Conservation (phyloP, 2,113 vertebrate species). For the Cettia cetti region DNA sequence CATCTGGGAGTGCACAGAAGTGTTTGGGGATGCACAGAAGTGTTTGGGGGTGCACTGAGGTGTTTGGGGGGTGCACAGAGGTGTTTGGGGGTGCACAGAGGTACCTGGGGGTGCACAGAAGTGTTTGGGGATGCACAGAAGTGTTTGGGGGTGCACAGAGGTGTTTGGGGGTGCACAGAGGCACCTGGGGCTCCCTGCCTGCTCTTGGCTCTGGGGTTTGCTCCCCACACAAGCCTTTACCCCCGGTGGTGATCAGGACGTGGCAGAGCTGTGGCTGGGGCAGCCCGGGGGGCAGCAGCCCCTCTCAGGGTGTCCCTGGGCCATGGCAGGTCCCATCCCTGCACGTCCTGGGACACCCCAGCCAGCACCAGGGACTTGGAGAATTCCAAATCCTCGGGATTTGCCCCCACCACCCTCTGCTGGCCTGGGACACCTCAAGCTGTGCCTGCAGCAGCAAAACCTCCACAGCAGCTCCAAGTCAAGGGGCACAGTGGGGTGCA, state of each 20-base stretch:
- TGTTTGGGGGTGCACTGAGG: too few relatives aligned
- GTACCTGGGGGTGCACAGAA: too few relatives aligned
- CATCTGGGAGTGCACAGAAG: too few relatives aligned
- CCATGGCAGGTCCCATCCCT: background rate
- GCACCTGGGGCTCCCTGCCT: background rate
- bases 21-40: too few relatives aligned
- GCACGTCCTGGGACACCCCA: background rate
- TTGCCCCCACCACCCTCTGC: background rate
- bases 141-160: background rate
- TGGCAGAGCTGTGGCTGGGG: background rate
- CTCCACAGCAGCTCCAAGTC: background rate
- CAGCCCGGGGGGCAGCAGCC: background rate
- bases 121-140: too few relatives aligned
- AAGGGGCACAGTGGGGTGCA: background rate
- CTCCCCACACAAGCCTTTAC: fast-evolving
- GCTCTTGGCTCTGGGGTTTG: background rate
- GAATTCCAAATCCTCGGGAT: background rate
- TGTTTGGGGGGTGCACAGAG: too few relatives aligned
- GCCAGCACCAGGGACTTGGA: background rate
- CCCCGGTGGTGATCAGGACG: fast-evolving
- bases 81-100: too few relatives aligned
- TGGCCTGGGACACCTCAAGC: background rate
- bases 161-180: background rate
- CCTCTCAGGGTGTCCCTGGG: background rate
- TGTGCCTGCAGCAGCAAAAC: background rate